These are phyloP conservation scores for Drosophila gunungcola DNA, from an alignment of 1,140 invertebrate genomes.

Conservation along the genomic window DNA sequence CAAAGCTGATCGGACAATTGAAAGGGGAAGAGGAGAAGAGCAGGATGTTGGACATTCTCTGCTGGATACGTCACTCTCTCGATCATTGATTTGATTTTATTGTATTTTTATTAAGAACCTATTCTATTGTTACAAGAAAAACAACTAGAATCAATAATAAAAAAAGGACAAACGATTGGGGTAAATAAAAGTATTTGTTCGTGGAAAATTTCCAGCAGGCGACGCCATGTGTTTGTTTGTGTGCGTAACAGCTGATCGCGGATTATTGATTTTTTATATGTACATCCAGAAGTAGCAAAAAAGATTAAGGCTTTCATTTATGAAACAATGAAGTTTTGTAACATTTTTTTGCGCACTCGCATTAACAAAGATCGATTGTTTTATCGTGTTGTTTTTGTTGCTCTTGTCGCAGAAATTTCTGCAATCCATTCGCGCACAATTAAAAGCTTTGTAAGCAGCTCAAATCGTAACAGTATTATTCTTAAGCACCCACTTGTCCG, in stretches of 20 bases:
- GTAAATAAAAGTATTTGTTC: slow-evolving; percentile 40
- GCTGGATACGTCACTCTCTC: slow-evolving; percentile 34
- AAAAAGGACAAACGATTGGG: neutral
- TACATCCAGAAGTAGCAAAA: neutral
- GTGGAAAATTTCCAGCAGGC: slow-evolving; percentile 64
- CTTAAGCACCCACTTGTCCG: slow-evolving; percentile 9
- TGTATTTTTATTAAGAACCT: slow-evolving; percentile 3
- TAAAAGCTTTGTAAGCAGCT: slow-evolving; percentile 64
- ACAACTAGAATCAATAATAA: neutral
- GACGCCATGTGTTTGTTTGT: slow-evolving; percentile 31
- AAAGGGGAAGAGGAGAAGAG: slow-evolving; percentile 7
- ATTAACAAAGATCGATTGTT: slow-evolving; percentile 20
- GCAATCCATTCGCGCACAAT: slow-evolving; percentile 49
- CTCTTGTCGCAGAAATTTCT: slow-evolving; percentile 38
- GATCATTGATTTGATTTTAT: slow-evolving; percentile 15
- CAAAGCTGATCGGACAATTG: slow-evolving; percentile 41
- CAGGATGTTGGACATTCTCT: slow-evolving; percentile 19
- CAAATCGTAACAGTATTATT: slow-evolving; percentile 58
- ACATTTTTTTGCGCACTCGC: slow-evolving; percentile 37
- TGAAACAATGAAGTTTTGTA: slow-evolving; percentile 10
- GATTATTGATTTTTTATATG: slow-evolving; percentile 59
- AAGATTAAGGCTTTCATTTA: slow-evolving; percentile 1
- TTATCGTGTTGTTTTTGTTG: slow-evolving; percentile 9
- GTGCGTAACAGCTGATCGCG: slow-evolving; percentile 71
- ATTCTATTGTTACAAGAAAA: slow-evolving; percentile 40